Percentiles rank a stretch among this genome's conserved stretches.
These are phyloP conservation scores for Ispidina lecontei DNA, from an alignment of 2,797 vertebrate species.

Conservation along the genomic window DNA sequence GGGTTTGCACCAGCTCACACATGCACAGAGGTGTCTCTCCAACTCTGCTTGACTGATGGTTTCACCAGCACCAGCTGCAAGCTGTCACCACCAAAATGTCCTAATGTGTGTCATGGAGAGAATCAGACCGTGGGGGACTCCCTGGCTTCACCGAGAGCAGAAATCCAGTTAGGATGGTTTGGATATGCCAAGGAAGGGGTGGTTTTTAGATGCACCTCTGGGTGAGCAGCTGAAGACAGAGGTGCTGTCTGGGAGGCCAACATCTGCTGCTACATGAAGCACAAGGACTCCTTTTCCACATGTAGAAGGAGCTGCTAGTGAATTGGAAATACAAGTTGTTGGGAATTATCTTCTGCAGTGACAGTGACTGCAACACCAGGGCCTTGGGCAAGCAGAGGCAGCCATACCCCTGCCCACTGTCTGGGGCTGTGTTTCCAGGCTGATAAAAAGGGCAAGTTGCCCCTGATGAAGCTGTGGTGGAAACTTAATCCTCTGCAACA, in stretches of 20 bases:
- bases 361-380: not conserved
- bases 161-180: not conserved
- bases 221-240: not conserved
- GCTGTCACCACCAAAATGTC: not conserved
- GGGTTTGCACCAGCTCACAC: not conserved
- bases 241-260: not conserved
- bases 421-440: not conserved
- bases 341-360: not conserved
- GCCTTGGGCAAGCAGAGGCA: not conserved
- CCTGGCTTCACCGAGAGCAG: not conserved
- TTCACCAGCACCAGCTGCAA: not conserved
- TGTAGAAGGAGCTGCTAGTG: not conserved
- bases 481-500: constrained; percentile 36
- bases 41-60: not conserved
- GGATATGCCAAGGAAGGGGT: not conserved
- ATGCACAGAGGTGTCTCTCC: not conserved
- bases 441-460: not conserved
- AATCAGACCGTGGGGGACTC: not conserved
- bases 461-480: constrained; percentile 29
- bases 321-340: not conserved
- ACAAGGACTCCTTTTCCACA: not conserved
- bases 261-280: not conserved
- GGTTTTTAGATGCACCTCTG: not conserved
- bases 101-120: not conserved
- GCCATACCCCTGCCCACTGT: fast-evolving